These are phyloP conservation scores for Leptopterna dolabrata DNA, from an alignment of 2,888 invertebrate species.

Conservation along the genomic window DNA sequence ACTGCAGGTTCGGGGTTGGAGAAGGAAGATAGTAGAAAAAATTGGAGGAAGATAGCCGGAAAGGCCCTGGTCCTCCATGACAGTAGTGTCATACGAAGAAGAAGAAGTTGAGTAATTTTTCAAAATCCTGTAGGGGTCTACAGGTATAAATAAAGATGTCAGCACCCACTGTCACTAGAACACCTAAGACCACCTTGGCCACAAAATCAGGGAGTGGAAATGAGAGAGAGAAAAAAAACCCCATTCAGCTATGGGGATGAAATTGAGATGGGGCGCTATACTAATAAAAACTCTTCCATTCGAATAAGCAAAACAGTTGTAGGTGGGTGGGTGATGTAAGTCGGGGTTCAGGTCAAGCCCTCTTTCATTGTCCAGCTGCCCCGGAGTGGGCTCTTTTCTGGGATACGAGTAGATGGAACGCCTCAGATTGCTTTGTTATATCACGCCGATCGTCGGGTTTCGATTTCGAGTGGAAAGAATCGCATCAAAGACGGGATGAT, in stretches of 20 bases:
- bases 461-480: neutral
- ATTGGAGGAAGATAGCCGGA: no score
- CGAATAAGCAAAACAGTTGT: neutral
- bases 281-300: neutral
- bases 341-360: neutral
- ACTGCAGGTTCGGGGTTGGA: no score
- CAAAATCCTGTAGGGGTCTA: no score
- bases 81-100: no score
- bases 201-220: neutral
- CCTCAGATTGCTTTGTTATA: constrained; percentile 7
- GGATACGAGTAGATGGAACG: neutral
- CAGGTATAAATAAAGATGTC: no score
- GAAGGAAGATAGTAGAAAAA: no score
- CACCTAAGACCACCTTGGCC: neutral
- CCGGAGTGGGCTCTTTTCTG: neutral
- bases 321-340: neutral
- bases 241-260: neutral
- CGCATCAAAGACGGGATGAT: neutral
- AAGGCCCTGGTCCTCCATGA: no score
- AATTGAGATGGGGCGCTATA: neutral
- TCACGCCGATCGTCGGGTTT: neutral
- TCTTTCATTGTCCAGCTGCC: neutral
- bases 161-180: no score
- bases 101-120: no score
- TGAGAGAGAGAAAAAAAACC: neutral